Evolutionary conservation across 1,140 invertebrate species (phyloP), one percentile per base, ranked within the genome.

Genomic region (Adoxophyes honmai): DNA sequence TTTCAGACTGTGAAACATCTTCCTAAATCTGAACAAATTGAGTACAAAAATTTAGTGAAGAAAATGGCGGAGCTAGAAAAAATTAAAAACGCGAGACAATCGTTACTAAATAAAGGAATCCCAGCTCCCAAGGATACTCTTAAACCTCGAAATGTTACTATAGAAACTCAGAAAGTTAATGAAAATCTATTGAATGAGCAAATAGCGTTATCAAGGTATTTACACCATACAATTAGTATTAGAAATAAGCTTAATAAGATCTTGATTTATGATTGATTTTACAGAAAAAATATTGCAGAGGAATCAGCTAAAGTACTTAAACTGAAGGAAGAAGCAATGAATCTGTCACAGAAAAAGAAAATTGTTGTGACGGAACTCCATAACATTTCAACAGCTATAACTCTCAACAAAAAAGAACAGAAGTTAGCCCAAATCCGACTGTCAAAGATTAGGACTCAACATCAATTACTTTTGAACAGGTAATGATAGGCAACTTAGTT

Each of bases 41-140:
- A 90, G 61, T 90, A 90, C 58, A 86, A 75, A 57, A 81, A 82
- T 57, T 67, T 90, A 55, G 82, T 90, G 1, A 89, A 82, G 66
- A 81, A 84, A 70, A 89, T 90, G 84, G 80, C 80, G 14, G 87
- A 90, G 63, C 66, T 90, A 52, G 88, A 90, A 63, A 90, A 84
- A 67, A 75, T 88, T 15, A 89, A 88, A 64, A 72, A 81, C 44
- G 66, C 73, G 5, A 70, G 86, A 54, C 83, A 87, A 60, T 53
- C 66, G 36, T 54, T 64, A 37, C 55, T 79, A 61, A 71, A 66
- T 16, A 68, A 75, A 70, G 39, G 36, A 8, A 34, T 55, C n/a
- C 15, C 28, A 44, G 18, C 38, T 33, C 4, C 53, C 10, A 82
- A 82, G 68, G 78, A 87, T 14, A 79, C 76, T 7, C 61, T 82